A percentile compares a stretch with the other conserved stretches of the same genome.
Evolutionary conservation across 2,888 invertebrate genomes (phyloP).

Genomic region (Furcula furcula): DNA sequence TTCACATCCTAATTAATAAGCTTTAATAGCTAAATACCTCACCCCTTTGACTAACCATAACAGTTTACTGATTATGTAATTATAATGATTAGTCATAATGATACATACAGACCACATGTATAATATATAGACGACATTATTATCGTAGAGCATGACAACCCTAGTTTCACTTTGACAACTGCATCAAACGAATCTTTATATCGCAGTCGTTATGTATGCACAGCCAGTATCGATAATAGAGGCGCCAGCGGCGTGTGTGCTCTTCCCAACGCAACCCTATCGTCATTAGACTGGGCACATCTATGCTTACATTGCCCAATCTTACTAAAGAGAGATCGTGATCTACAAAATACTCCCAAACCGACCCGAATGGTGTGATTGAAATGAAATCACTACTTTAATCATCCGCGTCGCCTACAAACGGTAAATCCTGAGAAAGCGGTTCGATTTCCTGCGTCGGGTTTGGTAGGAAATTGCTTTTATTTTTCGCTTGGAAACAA

Average conservation of each 20-base stretch:
- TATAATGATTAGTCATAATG: too few species aligned
- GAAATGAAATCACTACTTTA: conserved; percentile 24
- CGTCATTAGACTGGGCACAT: conserved; percentile 23
- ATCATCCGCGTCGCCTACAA: conserved; percentile 31
- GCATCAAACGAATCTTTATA: conserved; percentile 33
- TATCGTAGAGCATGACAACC: conserved; percentile 22
- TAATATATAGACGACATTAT: too few species aligned
- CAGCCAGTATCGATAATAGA: conserved; percentile 26
- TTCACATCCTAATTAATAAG: too few species aligned
- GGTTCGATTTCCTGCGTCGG: conserved; percentile 38
- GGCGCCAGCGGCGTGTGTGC: conserved; percentile 30
- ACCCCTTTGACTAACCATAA: too few species aligned
- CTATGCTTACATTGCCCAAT: conserved; percentile 22
- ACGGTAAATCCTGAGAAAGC: conserved; percentile 29
- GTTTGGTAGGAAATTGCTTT: conserved; percentile 49
- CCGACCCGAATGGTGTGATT: neutral
- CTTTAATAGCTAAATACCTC: too few species aligned
- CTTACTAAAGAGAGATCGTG: conserved; percentile 24
- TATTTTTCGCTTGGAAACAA: conserved; percentile 49
- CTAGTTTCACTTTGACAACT: conserved; percentile 28
- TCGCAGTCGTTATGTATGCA: conserved; percentile 33
- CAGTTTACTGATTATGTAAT: too few species aligned
- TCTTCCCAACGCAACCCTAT: conserved; percentile 28
- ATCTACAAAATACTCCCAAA: conserved; percentile 25
- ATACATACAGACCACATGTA: too few species aligned